Evolutionary conservation across 2,888 invertebrate genomes (phyloP), one percentile per base, ranked within the genome.

Genomic region (Euplagia quadripunctaria): DNA sequence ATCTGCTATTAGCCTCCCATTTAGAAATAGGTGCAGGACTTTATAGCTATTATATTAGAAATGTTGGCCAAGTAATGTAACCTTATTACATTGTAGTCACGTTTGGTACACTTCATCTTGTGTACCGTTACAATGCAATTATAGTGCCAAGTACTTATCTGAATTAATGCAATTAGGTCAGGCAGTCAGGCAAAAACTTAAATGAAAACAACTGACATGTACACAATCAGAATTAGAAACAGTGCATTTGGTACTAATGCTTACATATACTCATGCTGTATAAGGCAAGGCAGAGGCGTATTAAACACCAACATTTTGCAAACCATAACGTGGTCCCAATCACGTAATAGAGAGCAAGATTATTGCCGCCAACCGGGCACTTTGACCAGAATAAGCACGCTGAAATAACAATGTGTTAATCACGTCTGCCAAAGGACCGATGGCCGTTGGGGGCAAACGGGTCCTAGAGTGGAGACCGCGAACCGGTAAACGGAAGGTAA

Each of bases 11-110:
- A 91, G 89, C 82, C 88, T 86, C 88, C 90, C 90, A 91, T 93
- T 94, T 93, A 91, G 91, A 91, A 91, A 90, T 91, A 90, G 91
- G 88, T 92, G 88, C 88, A 87, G 88, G 87, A 86, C 88, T 90
- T 88, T 90, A 92, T 90, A 89, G 86, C 88, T 89, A 90, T 91
- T 90, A 89, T 88, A 90, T 89, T 88, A 87, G 85, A 87, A 90
- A 89, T 89, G 86, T 88, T 83, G 79, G 83, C 81, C 80, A 83
- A 88, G 82, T 85, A 84, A 87, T 83, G 85, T 85, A 83, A 84
- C 83, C 87, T 85, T 78, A 86, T 87, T 73, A 84, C 83, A 90
- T 86, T 87, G 86, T 84, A 88, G 88, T 90, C 91, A 91, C 89
- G 91, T 90, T 82, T 81, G 66, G 79, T 79, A 85, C 79, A 88